A percentile compares a stretch with the other conserved stretches of the same genome.
Conservation (phyloP, 2,888 invertebrate genomes). For the Brassicogethes aeneus region DNA sequence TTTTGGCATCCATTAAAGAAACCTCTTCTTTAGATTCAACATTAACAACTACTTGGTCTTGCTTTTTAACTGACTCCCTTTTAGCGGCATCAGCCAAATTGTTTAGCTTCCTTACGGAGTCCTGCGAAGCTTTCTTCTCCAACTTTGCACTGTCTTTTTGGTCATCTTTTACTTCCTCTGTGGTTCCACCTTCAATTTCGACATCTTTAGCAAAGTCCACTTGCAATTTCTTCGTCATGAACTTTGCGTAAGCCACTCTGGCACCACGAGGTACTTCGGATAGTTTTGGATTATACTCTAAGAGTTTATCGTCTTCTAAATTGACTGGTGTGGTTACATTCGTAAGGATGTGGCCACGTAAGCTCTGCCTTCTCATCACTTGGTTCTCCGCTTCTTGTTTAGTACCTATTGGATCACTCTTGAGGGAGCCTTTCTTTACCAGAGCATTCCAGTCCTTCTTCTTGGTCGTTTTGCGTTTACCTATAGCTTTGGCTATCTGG, state of each 20-base stretch:
- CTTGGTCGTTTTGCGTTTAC: slow-evolving; percentile 48
- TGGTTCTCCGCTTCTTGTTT: slow-evolving; percentile 57
- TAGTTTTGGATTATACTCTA: slow-evolving; percentile 66
- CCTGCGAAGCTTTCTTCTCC: no score
- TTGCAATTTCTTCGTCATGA: slow-evolving; percentile 67
- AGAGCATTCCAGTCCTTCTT: slow-evolving; percentile 81
- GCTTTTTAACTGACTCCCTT: not conserved
- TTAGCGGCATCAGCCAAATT: no score
- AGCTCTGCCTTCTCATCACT: slow-evolving; percentile 59
- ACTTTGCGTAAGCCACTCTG: slow-evolving; percentile 79
- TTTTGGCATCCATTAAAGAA: no score
- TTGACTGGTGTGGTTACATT: slow-evolving; percentile 52
- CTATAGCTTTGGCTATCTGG: slow-evolving; percentile 75
- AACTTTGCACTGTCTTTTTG: no score
- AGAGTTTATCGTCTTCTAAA: slow-evolving; percentile 63
- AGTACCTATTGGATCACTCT: slow-evolving; percentile 70
- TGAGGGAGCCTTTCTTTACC: slow-evolving; percentile 61
- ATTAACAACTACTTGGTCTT: no score
- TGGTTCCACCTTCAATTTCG: not conserved
- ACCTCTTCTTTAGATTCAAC: no score
- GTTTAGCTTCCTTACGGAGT: no score
- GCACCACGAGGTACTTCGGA: slow-evolving; percentile 67
- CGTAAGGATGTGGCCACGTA: slow-evolving; percentile 60
- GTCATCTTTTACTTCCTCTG: not conserved
- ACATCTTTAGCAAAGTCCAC: slow-evolving; percentile 28